Conservation (phyloP, 2,888 invertebrate species). For the Selenia dentaria region DNA sequence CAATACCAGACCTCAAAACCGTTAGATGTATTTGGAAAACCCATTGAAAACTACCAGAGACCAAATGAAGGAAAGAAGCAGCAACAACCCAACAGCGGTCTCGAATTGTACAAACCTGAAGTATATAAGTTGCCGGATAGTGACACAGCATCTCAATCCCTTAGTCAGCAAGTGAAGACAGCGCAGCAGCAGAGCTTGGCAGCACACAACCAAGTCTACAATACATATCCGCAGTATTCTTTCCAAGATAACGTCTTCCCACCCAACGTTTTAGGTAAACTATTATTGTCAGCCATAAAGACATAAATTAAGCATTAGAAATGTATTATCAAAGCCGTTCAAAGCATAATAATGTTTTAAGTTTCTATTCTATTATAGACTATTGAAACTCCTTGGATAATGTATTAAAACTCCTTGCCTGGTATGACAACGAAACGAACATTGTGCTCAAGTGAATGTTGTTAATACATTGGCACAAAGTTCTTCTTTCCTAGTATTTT, state of each 20-base stretch:
- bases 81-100: constrained; percentile 36
- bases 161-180: constrained; percentile 70
- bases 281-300: too few species aligned
- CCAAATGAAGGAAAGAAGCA: constrained; percentile 55
- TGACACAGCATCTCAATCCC: constrained; percentile 63
- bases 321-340: too few species aligned
- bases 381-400: too few species aligned
- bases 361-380: too few species aligned
- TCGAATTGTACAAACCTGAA: constrained; percentile 72
- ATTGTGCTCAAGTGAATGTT: too few species aligned
- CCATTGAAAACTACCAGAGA: constrained; percentile 60
- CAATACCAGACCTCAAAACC: constrained; percentile 67
- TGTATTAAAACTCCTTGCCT: too few species aligned
- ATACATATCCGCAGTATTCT: constrained; percentile 62
- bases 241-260: constrained; percentile 68
- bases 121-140: constrained; percentile 71
- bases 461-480: too few species aligned
- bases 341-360: too few species aligned
- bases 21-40: constrained; percentile 62
- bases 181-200: constrained; percentile 66
- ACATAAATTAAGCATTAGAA: too few species aligned
- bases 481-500: too few species aligned
- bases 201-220: constrained; percentile 47
- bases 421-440: too few species aligned
- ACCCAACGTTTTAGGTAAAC: constrained; percentile 73